These are phyloP conservation scores for Drosophila lacteicornis DNA, from an alignment of 1,140 invertebrate species.

Conservation along the genomic window DNA sequence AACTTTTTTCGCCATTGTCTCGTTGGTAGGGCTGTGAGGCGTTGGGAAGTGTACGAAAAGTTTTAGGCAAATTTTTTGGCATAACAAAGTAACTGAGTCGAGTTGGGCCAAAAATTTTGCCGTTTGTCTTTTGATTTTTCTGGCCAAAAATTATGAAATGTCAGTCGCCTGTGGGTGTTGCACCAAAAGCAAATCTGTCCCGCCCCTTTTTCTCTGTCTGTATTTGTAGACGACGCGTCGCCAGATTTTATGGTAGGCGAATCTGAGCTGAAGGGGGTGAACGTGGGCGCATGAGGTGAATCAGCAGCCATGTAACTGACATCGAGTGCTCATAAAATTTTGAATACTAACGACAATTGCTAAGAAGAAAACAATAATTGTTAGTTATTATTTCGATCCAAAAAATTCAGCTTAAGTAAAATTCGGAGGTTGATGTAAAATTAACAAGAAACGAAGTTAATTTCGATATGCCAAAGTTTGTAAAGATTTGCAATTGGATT, in stretches of 20 bases:
- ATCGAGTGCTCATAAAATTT: conserved; percentile 61
- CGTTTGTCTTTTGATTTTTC: conserved; percentile 74
- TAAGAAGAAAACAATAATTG: neutral
- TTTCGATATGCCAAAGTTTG: no score
- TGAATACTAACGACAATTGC: conserved; percentile 14
- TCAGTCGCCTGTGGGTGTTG: conserved; percentile 64
- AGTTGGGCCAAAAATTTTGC: conserved; percentile 45
- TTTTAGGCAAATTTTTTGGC: conserved; percentile 80
- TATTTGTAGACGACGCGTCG: conserved; percentile 59
- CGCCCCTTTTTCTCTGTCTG: conserved; percentile 21
- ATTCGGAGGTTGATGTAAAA: no score
- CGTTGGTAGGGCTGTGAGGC: conserved; percentile 4
- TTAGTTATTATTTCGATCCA: neutral
- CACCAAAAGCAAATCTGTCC: conserved; percentile 28
- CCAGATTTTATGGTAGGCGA: conserved; percentile 30
- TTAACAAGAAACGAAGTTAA: no score
- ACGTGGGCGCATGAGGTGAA: neutral
- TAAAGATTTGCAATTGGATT: no score
- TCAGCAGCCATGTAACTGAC: conserved; percentile 45
- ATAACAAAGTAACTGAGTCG: conserved; percentile 60
- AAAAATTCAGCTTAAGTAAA: neutral
- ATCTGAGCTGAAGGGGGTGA: neutral
- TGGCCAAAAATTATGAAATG: conserved; percentile 74
- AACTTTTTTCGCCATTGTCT: conserved; percentile 80
- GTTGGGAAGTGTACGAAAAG: conserved; percentile 32